Evolutionary conservation across 2,888 invertebrate genomes (phyloP).

Genomic region (Apamea monoglypha): DNA sequence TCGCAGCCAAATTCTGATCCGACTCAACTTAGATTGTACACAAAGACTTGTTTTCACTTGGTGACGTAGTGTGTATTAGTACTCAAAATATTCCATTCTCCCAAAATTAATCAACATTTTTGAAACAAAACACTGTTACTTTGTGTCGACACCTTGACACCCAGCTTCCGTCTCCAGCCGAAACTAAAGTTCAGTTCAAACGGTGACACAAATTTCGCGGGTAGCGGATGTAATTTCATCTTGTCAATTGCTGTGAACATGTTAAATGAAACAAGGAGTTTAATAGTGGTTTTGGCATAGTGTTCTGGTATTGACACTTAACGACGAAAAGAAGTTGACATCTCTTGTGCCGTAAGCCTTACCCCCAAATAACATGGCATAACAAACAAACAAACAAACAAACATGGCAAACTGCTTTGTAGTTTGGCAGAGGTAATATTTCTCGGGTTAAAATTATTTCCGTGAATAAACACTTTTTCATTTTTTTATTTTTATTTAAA

Average conservation of each 20-base stretch:
- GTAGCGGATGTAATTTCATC: constrained; percentile 42
- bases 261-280: constrained; percentile 29
- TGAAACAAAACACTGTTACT: constrained; percentile 14
- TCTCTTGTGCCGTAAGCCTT: neutral
- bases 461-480: too few relatives aligned
- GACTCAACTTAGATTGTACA: too few relatives aligned
- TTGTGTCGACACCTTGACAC: constrained; percentile 18
- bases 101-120: neutral
- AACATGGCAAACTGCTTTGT: too few relatives aligned
- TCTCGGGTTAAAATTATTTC: too few relatives aligned
- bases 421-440: too few relatives aligned
- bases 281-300: constrained; percentile 6
- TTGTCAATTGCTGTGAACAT: constrained; percentile 48
- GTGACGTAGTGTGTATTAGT: too few relatives aligned
- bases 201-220: constrained; percentile 41
- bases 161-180: constrained; percentile 16
- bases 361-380: neutral
- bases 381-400: too few relatives aligned
- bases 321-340: neutral
- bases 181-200: constrained; percentile 51
- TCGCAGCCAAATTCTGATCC: too few relatives aligned
- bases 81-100: too few relatives aligned
- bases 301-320: constrained; percentile 1
- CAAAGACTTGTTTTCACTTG: too few relatives aligned
- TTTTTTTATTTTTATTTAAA: too few relatives aligned